These are phyloP conservation scores for Empis livida DNA, from an alignment of 2,888 invertebrate species.

Conservation along the genomic window DNA sequence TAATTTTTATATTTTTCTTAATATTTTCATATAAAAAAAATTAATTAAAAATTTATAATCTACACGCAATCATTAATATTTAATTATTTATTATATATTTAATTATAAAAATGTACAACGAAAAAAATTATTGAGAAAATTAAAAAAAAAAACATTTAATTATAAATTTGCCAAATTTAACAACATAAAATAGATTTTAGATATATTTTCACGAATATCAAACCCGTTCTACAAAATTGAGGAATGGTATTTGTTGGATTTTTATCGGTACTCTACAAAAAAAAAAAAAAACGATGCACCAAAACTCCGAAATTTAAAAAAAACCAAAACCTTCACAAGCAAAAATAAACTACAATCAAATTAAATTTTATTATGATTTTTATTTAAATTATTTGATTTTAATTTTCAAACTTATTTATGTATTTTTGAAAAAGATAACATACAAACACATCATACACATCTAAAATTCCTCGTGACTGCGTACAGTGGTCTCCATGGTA, in stretches of 20 bases:
- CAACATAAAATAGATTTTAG: background rate
- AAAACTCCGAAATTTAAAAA: background rate
- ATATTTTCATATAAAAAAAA: too few species aligned
- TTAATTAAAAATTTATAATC: background rate
- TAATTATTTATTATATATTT: background rate
- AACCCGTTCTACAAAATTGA: background rate
- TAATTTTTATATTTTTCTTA: too few species aligned
- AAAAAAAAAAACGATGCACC: too few species aligned
- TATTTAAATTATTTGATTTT: too few species aligned
- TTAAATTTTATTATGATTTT: background rate
- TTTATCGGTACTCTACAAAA: slow-evolving; percentile 3
- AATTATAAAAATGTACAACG: background rate
- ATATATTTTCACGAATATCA: background rate
- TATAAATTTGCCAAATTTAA: background rate
- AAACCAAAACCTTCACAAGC: slow-evolving; percentile 2
- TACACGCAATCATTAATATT: background rate
- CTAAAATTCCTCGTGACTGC: slow-evolving; percentile 28
- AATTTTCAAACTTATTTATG: too few species aligned
- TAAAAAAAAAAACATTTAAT: too few species aligned
- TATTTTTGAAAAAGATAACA: too few species aligned
- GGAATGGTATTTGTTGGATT: slow-evolving; percentile 1
- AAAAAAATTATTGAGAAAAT: too few species aligned
- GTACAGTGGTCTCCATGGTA: slow-evolving; percentile 37
- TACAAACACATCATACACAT: too few species aligned
- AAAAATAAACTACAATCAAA: slow-evolving; percentile 3